These are phyloP conservation scores for Eupeodes latifasciatus DNA, from an alignment of 2,888 invertebrate species.

Conservation along the genomic window DNA sequence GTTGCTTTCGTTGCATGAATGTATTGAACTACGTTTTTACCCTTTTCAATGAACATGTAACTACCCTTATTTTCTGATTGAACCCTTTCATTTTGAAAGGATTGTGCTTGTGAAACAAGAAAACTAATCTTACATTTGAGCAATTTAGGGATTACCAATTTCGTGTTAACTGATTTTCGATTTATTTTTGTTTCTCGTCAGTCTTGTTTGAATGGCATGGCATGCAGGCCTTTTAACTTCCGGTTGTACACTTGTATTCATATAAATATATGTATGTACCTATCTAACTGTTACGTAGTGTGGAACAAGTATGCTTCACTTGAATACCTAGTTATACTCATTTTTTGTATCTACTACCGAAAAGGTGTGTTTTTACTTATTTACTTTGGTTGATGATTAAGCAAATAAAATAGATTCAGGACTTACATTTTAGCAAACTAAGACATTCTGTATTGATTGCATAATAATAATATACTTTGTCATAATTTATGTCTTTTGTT, in stretches of 20 bases:
- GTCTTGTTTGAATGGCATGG: neutral
- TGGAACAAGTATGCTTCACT: neutral
- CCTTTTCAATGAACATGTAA: neutral
- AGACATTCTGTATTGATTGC: too few species aligned
- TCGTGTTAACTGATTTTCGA: conserved; percentile 23
- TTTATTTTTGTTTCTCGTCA: neutral
- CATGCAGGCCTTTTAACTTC: neutral
- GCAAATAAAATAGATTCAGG: too few species aligned
- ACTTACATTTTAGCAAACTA: too few species aligned
- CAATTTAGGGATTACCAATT: conserved; percentile 29
- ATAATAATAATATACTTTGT: too few species aligned
- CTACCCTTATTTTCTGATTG: conserved; percentile 7
- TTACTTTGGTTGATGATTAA: too few species aligned
- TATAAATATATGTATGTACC: too few species aligned
- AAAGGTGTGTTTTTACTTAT: too few species aligned
- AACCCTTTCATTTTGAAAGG: conserved; percentile 28
- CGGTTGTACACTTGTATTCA: conserved; percentile 14
- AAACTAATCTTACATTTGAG: neutral
- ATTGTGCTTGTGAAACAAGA: neutral
- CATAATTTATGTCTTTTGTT: too few species aligned
- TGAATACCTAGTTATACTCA: too few species aligned
- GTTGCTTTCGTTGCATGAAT: neutral
- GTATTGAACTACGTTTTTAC: neutral
- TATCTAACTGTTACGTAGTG: neutral
- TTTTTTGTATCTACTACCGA: too few species aligned